These are phyloP conservation scores for Melanostoma scalare DNA, from an alignment of 2,888 invertebrate genomes.

Conservation along the genomic window DNA sequence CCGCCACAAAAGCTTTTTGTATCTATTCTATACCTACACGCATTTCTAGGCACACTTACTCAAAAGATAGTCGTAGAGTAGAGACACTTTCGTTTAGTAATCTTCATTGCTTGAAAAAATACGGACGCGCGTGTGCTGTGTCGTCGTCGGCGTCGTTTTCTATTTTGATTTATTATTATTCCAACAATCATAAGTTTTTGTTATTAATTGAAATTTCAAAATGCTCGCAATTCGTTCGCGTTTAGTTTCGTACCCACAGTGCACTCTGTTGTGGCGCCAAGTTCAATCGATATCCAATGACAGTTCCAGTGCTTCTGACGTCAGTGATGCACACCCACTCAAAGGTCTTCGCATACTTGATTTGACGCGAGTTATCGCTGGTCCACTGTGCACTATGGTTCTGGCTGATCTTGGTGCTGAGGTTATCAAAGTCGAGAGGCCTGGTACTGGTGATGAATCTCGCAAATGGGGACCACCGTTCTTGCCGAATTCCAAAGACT, in stretches of 20 bases:
- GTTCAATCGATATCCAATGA: slow-evolving; percentile 31
- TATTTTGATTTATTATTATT: slow-evolving; percentile 1
- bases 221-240: slow-evolving; percentile 16
- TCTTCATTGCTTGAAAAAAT: too few species aligned
- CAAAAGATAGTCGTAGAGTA: too few species aligned
- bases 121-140: slow-evolving; percentile 16
- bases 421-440: slow-evolving; percentile 94
- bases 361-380: slow-evolving; percentile 93
- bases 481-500: slow-evolving; percentile 85
- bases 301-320: slow-evolving; percentile 30
- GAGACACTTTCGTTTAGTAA: too few species aligned
- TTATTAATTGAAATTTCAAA: not conserved
- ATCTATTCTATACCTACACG: too few species aligned
- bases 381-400: slow-evolving; percentile 97
- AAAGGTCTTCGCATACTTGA: slow-evolving; percentile 89
- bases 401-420: slow-evolving; percentile 96
- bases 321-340: slow-evolving; percentile 84
- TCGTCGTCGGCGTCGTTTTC: not conserved
- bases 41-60: too few species aligned
- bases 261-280: slow-evolving; percentile 10
- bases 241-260: slow-evolving; percentile 4
- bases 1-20: too few species aligned
- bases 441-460: slow-evolving; percentile 92
- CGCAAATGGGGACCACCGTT: slow-evolving; percentile 97
- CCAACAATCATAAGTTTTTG: not conserved